Percentiles rank a stretch among this genome's conserved stretches.
Evolutionary conservation across 2,888 invertebrate genomes (phyloP).

Genomic region (Mantis religiosa): DNA sequence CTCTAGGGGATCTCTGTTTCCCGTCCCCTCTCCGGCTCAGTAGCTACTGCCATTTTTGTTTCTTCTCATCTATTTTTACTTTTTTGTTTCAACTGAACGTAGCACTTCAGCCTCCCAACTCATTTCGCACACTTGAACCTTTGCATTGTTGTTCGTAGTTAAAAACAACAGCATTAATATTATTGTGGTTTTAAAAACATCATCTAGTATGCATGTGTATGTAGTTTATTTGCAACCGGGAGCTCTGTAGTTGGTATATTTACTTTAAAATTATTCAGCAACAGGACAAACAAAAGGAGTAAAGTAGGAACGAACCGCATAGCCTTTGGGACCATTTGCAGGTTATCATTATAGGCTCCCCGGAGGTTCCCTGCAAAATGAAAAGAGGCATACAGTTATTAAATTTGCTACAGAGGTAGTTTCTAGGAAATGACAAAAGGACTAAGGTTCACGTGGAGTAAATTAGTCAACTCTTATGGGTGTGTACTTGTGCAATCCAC

Average conservation of each 20-base stretch:
- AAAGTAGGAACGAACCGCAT: neutral
- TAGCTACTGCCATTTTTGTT: neutral
- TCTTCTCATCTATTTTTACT: neutral
- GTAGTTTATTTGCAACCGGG: neutral
- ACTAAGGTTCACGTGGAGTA: neutral
- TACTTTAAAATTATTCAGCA: neutral
- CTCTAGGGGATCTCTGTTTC: neutral
- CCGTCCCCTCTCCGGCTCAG: neutral
- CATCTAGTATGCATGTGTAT: neutral
- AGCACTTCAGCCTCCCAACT: neutral
- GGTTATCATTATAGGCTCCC: neutral
- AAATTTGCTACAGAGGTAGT: neutral
- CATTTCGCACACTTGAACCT: neutral
- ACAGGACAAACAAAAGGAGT: neutral
- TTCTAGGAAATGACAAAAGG: neutral
- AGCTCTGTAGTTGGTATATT: neutral
- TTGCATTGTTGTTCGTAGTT: neutral
- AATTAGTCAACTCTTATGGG: neutral
- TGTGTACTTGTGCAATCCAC: neutral
- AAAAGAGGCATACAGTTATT: neutral
- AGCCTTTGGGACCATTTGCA: neutral
- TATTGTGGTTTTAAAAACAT: neutral
- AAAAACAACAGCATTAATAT: neutral
- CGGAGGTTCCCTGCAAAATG: neutral
- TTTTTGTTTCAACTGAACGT: neutral